phyloP scores from a whole-genome alignment of 2,888 invertebrate species.

The Zhengitettix transpicula region DNA sequence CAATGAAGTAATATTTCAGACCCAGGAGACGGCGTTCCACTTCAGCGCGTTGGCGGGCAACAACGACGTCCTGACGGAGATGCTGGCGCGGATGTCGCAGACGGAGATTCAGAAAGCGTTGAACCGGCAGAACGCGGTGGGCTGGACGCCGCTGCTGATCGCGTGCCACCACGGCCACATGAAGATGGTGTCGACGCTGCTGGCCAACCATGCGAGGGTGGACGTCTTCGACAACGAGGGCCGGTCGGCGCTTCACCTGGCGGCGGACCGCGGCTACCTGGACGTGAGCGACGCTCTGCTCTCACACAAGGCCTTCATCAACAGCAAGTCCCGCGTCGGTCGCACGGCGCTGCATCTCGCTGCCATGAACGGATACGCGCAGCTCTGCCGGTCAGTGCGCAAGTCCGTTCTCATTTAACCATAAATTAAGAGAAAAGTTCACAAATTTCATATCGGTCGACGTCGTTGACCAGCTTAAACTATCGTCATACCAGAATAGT shows the following conservation, averaged over 20 bases:
- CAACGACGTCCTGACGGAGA: constrained; percentile 85
- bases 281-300: constrained; percentile 74
- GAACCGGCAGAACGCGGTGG: constrained; percentile 82
- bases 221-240: constrained; percentile 97
- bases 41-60: constrained; percentile 90
- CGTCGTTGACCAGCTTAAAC: too few relatives aligned
- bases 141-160: constrained; percentile 94
- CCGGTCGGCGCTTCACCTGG: constrained; percentile 85
- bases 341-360: constrained; percentile 93
- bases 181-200: constrained; percentile 75
- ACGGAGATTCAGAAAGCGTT: constrained; percentile 85
- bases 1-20: constrained; percentile 30
- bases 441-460: too few relatives aligned
- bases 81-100: constrained; percentile 78
- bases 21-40: constrained; percentile 88
- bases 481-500: too few relatives aligned
- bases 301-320: constrained; percentile 94
- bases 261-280: constrained; percentile 85
- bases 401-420: too few relatives aligned
- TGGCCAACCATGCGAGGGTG: constrained; percentile 90
- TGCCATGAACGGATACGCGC: constrained; percentile 88
- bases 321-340: constrained; percentile 93
- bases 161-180: constrained; percentile 93
- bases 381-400: constrained; percentile 33
- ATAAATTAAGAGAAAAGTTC: too few relatives aligned